phyloP scores from a whole-genome alignment of 2,888 invertebrate species.

The Adelognathus sp. region DNA sequence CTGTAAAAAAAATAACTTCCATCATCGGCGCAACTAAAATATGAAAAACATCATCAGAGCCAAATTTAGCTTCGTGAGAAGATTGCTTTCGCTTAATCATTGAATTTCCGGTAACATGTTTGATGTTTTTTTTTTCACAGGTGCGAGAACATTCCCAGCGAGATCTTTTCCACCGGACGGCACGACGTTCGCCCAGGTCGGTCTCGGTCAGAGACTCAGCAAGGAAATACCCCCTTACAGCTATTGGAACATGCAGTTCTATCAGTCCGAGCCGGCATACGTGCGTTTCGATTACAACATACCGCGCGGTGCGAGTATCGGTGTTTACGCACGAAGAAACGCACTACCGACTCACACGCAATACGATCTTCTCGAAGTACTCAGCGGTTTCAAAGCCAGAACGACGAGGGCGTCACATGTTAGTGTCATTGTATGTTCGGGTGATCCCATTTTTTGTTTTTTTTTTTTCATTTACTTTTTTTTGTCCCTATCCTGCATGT shows the following conservation, averaged over 20 bases:
- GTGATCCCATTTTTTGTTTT: constrained; percentile 51
- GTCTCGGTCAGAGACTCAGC: constrained; percentile 92
- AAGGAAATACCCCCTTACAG: constrained; percentile 96
- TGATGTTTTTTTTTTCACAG: constrained; percentile 81
- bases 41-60: neutral
- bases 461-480: too few species aligned
- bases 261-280: constrained; percentile 96
- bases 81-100: neutral
- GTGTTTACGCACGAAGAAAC: constrained; percentile 96
- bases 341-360: constrained; percentile 97
- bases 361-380: constrained; percentile 96
- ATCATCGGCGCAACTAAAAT: constrained; percentile 33
- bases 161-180: constrained; percentile 96
- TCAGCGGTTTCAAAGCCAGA: constrained; percentile 94
- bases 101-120: constrained; percentile 27
- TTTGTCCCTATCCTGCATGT: neutral
- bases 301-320: constrained; percentile 95
- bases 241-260: constrained; percentile 99
- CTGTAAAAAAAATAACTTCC: constrained; percentile 23
- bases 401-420: constrained; percentile 93
- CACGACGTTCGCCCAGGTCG: constrained; percentile 95
- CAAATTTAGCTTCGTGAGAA: constrained; percentile 7
- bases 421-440: constrained; percentile 83
- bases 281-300: constrained; percentile 97
- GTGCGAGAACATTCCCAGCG: constrained; percentile 93